A percentile compares a stretch with the other conserved stretches of the same genome.
Conservation (phyloP, 2,113 vertebrate genomes). For the Misgurnus mizolepis region DNA sequence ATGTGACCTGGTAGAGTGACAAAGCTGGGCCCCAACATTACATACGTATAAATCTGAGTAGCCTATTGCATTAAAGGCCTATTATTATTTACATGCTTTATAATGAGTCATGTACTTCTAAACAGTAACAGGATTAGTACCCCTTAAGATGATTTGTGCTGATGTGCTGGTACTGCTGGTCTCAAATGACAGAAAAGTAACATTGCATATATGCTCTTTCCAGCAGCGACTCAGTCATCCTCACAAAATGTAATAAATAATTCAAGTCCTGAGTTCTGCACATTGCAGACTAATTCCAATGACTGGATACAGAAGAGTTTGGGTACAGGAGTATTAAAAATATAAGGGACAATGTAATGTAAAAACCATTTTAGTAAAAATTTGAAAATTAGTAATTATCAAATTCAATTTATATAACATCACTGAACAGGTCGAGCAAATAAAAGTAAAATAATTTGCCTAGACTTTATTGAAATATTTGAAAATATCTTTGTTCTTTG, state of each 20-base stretch:
- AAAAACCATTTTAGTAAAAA: not conserved
- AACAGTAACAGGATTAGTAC: too few relatives aligned
- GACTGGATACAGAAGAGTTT: not conserved
- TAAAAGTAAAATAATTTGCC: too few relatives aligned
- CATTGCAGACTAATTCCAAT: not conserved
- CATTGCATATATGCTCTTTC: not conserved
- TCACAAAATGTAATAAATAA: slow-evolving; percentile 68
- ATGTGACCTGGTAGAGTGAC: too few relatives aligned
- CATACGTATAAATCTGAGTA: too few relatives aligned
- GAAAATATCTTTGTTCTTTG: too few relatives aligned
- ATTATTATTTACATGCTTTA: too few relatives aligned
- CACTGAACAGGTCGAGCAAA: not conserved
- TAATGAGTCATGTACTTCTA: too few relatives aligned
- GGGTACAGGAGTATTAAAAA: not conserved
- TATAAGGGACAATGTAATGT: not conserved
- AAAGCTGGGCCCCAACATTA: too few relatives aligned
- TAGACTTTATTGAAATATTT: too few relatives aligned
- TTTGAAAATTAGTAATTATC: not conserved
- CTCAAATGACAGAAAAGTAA: not conserved
- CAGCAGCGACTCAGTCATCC: slow-evolving; percentile 64
- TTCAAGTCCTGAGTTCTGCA: slow-evolving; percentile 57
- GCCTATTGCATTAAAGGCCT: too few relatives aligned
- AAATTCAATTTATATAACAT: not conserved
- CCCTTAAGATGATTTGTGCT: too few relatives aligned
- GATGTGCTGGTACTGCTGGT: not conserved